phyloP scores from a whole-genome alignment of 2,888 invertebrate species.

The Lepidochrysops patricia region DNA sequence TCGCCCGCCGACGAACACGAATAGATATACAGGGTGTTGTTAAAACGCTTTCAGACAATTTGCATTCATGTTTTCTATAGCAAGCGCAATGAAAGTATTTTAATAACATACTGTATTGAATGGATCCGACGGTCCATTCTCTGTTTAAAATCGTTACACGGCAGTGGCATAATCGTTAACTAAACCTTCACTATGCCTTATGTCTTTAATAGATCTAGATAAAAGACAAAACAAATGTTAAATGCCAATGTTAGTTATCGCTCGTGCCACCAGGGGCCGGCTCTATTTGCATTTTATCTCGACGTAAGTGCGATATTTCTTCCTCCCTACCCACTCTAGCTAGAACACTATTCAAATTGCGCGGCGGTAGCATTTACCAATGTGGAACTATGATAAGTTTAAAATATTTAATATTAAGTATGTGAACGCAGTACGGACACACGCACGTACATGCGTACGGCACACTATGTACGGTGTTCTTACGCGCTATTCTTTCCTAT shows the following conservation, averaged over 20 bases:
- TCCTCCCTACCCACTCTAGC: constrained; percentile 39
- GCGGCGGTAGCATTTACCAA: constrained; percentile 26
- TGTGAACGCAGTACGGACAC: too few species aligned
- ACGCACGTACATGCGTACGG: too few species aligned
- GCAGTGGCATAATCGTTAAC: background rate
- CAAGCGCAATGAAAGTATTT: background rate
- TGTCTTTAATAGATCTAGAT: background rate
- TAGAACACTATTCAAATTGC: constrained; percentile 60
- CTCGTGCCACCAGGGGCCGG: background rate
- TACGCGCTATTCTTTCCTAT: too few species aligned
- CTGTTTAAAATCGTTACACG: background rate
- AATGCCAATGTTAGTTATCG: background rate
- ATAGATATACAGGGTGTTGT: background rate
- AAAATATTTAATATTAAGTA: too few species aligned
- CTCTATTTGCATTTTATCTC: background rate
- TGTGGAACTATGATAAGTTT: background rate
- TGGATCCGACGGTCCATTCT: too few species aligned
- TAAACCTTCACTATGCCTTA: constrained; percentile 8
- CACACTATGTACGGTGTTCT: too few species aligned
- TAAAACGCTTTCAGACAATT: background rate
- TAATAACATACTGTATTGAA: too few species aligned
- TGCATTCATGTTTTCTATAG: background rate
- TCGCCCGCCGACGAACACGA: background rate
- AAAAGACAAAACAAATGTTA: background rate
- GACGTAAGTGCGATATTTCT: constrained; percentile 2